Evolutionary conservation across 2,888 invertebrate species (phyloP).

Genomic region (Agelastica alni): DNA sequence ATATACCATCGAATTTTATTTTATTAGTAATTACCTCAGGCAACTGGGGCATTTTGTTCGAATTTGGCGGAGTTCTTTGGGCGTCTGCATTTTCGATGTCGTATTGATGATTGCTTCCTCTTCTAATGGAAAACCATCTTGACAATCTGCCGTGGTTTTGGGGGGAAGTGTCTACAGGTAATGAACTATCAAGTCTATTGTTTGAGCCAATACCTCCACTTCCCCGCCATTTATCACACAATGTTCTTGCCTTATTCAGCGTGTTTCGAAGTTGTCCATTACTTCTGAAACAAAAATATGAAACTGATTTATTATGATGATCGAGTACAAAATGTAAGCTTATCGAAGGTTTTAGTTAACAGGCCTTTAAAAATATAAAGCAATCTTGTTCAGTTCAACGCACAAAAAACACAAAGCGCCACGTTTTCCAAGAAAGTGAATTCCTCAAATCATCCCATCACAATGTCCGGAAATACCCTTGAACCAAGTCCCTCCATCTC

Average conservation of each 20-base stretch:
- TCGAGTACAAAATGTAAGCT: too few species aligned
- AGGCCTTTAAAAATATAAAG: too few species aligned
- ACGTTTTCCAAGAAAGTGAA: too few species aligned
- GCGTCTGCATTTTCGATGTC: conserved; percentile 65
- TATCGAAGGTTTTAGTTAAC: too few species aligned
- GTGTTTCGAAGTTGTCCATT: conserved; percentile 79
- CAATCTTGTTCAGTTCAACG: too few species aligned
- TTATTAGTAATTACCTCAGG: conserved; percentile 83
- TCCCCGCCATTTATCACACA: conserved; percentile 79
- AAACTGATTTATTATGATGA: too few species aligned
- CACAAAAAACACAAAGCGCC: too few species aligned
- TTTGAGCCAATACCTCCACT: conserved; percentile 53
- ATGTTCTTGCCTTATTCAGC: conserved; percentile 78
- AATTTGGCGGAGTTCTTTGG: conserved; percentile 42
- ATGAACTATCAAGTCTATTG: conserved; percentile 46
- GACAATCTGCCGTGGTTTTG: conserved; percentile 70
- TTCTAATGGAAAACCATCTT: conserved; percentile 86
- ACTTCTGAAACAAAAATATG: conserved; percentile 55
- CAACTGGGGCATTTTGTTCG: conserved; percentile 76
- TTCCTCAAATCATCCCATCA: too few species aligned
- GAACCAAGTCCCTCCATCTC: too few species aligned
- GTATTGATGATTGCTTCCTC: conserved; percentile 82
- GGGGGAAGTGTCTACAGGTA: conserved; percentile 49
- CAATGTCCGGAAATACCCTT: too few species aligned
- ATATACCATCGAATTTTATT: too few species aligned